phyloP scores from a whole-genome alignment of 2,888 invertebrate genomes.

The Cephus nigrinus region DNA sequence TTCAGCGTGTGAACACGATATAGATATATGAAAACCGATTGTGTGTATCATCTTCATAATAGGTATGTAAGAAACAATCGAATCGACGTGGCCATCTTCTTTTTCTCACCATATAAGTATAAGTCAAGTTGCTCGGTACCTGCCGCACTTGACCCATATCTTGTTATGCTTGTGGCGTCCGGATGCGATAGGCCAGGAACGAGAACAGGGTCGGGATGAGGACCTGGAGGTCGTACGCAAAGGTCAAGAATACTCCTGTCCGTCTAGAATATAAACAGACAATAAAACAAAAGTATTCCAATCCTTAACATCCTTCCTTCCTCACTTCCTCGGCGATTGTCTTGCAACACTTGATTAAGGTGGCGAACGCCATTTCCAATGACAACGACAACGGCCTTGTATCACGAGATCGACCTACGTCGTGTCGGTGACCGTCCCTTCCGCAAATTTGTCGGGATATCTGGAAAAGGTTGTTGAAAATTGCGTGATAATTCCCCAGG shows the following conservation, averaged over 20 bases:
- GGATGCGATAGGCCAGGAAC: slow-evolving; percentile 47
- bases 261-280: not conserved
- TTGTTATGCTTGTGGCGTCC: slow-evolving; percentile 63
- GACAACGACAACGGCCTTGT: not conserved
- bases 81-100: slow-evolving; percentile 26
- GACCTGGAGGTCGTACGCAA: not conserved
- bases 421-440: not conserved
- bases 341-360: not conserved
- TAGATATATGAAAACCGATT: not conserved
- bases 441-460: not conserved
- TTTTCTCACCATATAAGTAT: slow-evolving; percentile 32
- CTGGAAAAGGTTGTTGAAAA: not conserved
- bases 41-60: not conserved
- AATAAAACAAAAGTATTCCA: not conserved
- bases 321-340: not conserved
- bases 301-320: not conserved
- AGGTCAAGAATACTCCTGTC: not conserved
- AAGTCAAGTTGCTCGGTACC: slow-evolving; percentile 56
- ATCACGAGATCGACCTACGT: not conserved
- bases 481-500: not conserved
- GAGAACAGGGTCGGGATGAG: not conserved
- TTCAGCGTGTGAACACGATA: not conserved
- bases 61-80: slow-evolving; percentile 24
- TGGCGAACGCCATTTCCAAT: not conserved
- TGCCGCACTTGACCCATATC: slow-evolving; percentile 65